Evolutionary conservation across 2,113 vertebrate species (phyloP), one percentile per base, ranked within the genome.

Genomic region (Neotoma lepida): DNA sequence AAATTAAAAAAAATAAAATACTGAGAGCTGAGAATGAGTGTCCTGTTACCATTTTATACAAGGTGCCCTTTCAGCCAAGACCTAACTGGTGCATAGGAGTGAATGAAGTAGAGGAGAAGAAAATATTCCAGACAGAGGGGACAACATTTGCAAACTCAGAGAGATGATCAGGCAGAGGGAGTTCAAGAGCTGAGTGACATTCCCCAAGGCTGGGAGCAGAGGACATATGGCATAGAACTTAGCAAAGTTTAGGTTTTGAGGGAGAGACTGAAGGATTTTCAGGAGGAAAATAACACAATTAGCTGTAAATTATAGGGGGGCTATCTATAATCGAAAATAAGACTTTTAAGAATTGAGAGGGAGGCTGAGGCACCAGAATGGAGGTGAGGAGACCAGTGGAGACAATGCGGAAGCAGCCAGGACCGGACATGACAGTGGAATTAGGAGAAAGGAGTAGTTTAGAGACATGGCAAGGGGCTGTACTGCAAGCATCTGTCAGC

Each of bases 401-500:
- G 22, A 6, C 24, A 33, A 22, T 7, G 17, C 61, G 66, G 41
- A 66, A 49, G 82, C 28, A 49, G 28, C 61, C 8, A 70, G 68
- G 41, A 12, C 35, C 22, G 10, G 35, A 14, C 35, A 3, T 26
- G 22, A 28, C 14, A 2, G 6, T 61, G 15, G 58, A 68, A 6
- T 12, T 54, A 78, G 44, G 35, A 61, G 66, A 92, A 30, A 39
- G 44, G 63, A 18, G 3, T 35, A 28, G 49, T 89, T 58, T 81
- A 51, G 41, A 89, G 73, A 70, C 1, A 0, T 18, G 13, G 9
- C 17, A 54, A 41, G 35, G 71, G 58, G 12, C 49, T 88, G 2
- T 33, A 4, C 17, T n/a, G 28, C 33, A 2, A 39, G 30, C 15
- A 51, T 51, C 4, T 12, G 9, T 18, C 0, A 0, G 0, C 14